phyloP scores from a whole-genome alignment of 1,140 invertebrate species.

The Druon quercuslanigerum region DNA sequence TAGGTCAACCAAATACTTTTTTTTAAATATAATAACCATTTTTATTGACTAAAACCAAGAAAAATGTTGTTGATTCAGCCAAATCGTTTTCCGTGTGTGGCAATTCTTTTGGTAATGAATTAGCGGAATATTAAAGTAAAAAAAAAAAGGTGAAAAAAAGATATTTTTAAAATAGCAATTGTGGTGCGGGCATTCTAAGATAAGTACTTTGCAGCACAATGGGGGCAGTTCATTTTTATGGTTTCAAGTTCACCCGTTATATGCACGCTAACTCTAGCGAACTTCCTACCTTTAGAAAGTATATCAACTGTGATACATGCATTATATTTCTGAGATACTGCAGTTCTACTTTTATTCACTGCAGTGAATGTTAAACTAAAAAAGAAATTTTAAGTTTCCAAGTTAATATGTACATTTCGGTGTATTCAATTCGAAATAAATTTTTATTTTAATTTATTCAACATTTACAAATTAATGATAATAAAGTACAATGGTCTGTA shows the following conservation, averaged over 20 bases:
- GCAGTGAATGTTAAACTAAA: background rate
- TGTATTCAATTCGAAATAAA: too few relatives aligned
- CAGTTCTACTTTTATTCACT: background rate
- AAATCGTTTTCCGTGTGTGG: too few relatives aligned
- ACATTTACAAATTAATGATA: too few relatives aligned
- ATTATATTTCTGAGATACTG: slow-evolving; percentile 23
- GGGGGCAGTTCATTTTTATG: slow-evolving; percentile 28
- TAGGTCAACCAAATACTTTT: too few relatives aligned
- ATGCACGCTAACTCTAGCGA: slow-evolving; percentile 14
- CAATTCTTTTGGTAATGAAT: background rate
- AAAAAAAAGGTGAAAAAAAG: background rate
- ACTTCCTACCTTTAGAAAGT: slow-evolving; percentile 31
- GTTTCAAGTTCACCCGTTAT: slow-evolving; percentile 29
- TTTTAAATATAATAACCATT: too few relatives aligned
- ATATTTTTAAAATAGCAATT: background rate
- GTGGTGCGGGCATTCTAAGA: background rate
- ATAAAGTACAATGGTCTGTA: too few relatives aligned
- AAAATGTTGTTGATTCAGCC: too few relatives aligned
- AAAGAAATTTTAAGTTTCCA: too few relatives aligned
- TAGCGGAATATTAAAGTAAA: background rate
- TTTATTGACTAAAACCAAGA: too few relatives aligned
- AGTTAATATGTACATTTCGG: too few relatives aligned
- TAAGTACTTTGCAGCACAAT: slow-evolving; percentile 7
- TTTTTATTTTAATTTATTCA: background rate
- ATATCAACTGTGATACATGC: slow-evolving; percentile 19